Evolutionary conservation across 1,140 invertebrate species (phyloP).

Genomic region (Parapsyche elsis): DNA sequence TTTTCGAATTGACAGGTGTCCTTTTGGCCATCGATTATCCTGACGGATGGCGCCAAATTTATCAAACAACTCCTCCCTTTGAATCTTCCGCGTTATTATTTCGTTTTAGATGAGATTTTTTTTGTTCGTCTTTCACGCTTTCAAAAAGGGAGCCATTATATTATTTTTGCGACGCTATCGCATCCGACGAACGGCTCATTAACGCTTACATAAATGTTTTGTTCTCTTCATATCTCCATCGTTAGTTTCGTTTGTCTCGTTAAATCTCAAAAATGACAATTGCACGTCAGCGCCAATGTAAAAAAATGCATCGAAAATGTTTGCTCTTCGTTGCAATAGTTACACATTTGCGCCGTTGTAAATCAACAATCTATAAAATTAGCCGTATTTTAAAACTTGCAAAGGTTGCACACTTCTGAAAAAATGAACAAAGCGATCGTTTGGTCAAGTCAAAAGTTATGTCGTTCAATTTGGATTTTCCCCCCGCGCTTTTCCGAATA

Average conservation of each 20-base stretch:
- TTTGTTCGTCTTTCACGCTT: background rate
- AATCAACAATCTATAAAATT: too few relatives aligned
- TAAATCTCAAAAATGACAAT: background rate
- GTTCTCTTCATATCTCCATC: background rate
- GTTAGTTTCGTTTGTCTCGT: background rate
- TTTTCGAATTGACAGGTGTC: conserved; percentile 10
- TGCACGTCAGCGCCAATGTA: too few relatives aligned
- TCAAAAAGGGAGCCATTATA: background rate
- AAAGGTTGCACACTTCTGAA: too few relatives aligned
- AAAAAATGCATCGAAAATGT: too few relatives aligned
- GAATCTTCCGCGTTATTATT: too few relatives aligned
- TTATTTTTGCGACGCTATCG: background rate
- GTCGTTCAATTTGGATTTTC: background rate
- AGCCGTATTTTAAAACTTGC: too few relatives aligned
- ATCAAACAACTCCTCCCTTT: background rate
- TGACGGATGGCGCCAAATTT: conserved; percentile 17
- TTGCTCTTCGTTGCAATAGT: too few relatives aligned
- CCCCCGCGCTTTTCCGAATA: background rate
- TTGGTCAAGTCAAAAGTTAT: background rate
- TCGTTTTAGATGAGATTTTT: background rate
- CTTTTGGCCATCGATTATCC: conserved; percentile 13
- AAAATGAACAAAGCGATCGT: background rate
- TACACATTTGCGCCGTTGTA: too few relatives aligned
- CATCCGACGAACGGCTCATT: too few relatives aligned
- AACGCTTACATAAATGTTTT: background rate